Conservation (phyloP, 2,797 vertebrate species). For the Podarcis lilfordi region DNA sequence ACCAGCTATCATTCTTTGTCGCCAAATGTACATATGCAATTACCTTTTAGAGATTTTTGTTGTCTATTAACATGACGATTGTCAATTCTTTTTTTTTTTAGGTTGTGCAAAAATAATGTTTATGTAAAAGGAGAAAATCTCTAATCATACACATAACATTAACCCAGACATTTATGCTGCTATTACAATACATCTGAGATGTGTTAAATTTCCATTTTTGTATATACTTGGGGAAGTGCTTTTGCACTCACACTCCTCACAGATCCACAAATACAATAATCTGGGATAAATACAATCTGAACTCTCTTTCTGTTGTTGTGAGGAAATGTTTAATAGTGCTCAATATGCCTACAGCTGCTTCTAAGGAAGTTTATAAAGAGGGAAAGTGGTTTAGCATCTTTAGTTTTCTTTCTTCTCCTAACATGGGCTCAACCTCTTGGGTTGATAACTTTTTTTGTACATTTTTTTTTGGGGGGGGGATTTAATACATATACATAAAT, state of each 20-base stretch:
- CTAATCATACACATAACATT: slow-evolving; percentile 56
- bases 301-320: neutral
- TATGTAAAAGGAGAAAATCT: slow-evolving; percentile 50
- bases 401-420: neutral
- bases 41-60: slow-evolving; percentile 59
- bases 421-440: no score
- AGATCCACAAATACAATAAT: slow-evolving; percentile 27
- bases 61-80: slow-evolving; percentile 61
- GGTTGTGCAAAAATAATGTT: slow-evolving; percentile 53
- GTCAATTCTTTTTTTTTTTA: slow-evolving; percentile 46
- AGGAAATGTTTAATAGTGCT: neutral
- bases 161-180: slow-evolving; percentile 48
- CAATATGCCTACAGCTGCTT: neutral
- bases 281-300: neutral
- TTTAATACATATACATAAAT: no score
- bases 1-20: slow-evolving; percentile 67
- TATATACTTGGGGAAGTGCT: slow-evolving; percentile 38
- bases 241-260: slow-evolving; percentile 40
- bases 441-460: neutral
- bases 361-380: neutral
- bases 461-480: no score
- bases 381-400: neutral
- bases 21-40: slow-evolving; percentile 67
- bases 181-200: slow-evolving; percentile 55
- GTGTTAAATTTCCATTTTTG: slow-evolving; percentile 38